These are phyloP conservation scores for Chouioia cunea DNA, from an alignment of 2,888 invertebrate species.

Conservation along the genomic window DNA sequence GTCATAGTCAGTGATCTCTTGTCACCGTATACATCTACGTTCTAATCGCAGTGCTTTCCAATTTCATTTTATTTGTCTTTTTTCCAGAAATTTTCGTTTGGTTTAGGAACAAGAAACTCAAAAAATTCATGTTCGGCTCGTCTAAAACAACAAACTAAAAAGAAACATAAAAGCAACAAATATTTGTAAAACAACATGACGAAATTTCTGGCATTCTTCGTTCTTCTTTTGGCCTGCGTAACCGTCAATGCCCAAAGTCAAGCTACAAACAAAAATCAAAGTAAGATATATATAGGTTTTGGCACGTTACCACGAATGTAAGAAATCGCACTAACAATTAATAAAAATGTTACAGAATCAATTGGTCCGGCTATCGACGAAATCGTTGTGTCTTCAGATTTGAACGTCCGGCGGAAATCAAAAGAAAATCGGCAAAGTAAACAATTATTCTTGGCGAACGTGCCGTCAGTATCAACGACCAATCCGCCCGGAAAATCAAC, in stretches of 20 bases:
- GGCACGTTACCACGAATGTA: background rate
- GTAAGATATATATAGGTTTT: constrained; percentile 22
- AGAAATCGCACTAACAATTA: background rate
- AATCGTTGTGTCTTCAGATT: constrained; percentile 67
- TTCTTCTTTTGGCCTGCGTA: constrained; percentile 59
- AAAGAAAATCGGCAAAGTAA: constrained; percentile 66
- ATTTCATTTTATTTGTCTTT: background rate
- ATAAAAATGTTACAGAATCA: constrained; percentile 52
- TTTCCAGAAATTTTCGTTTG: constrained; percentile 46
- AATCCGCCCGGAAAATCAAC: constrained; percentile 61
- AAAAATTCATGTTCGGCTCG: constrained; percentile 31
- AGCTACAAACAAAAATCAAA: constrained; percentile 60
- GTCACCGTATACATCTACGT: background rate
- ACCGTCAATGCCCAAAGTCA: constrained; percentile 62
- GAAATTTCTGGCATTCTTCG: constrained; percentile 60
- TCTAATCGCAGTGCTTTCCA: background rate
- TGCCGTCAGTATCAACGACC: constrained; percentile 61
- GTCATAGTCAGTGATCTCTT: constrained; percentile 1
- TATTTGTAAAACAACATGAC: constrained; percentile 44
- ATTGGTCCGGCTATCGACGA: constrained; percentile 68
- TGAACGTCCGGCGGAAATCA: constrained; percentile 64
- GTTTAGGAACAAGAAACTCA: constrained; percentile 34
- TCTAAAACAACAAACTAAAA: constrained; percentile 46
- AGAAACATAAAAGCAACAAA: constrained; percentile 25
- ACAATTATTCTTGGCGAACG: constrained; percentile 61